A percentile compares a stretch with the other conserved stretches of the same genome.
These are phyloP conservation scores for Erpobdella octoculata DNA, from an alignment of 2,888 invertebrate genomes.

Conservation along the genomic window DNA sequence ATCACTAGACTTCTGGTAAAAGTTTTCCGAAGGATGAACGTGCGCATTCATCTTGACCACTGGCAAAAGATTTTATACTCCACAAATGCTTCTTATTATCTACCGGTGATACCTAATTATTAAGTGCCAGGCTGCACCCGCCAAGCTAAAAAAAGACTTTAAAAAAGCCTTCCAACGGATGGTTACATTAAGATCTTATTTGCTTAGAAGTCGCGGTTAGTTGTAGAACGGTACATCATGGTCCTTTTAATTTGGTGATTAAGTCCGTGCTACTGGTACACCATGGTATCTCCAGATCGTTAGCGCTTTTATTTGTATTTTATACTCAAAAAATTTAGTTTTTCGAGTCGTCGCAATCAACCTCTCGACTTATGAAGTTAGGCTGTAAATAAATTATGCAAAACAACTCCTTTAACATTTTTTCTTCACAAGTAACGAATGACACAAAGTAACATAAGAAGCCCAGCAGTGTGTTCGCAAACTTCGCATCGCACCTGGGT, in stretches of 20 bases:
- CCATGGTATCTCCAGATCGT: not conserved
- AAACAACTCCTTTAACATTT: no score
- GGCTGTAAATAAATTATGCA: no score
- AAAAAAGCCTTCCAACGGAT: no score
- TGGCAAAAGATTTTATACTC: constrained; percentile 10
- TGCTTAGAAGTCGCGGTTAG: not conserved
- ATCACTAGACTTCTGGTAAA: not conserved
- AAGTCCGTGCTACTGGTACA: not conserved
- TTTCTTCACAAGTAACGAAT: no score
- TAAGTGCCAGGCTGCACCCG: constrained; percentile 2
- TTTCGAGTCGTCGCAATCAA: no score
- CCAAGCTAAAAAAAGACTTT: constrained; percentile 2
- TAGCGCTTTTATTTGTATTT: no score
- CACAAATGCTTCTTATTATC: constrained; percentile 10
- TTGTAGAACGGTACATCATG: not conserved
- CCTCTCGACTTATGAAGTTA: no score
- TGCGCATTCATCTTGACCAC: constrained; percentile 11
- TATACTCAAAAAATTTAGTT: no score
- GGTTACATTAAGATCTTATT: constrained; percentile 1
- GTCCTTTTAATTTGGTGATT: not conserved
- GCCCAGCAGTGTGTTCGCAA: no score
- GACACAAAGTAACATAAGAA: no score
- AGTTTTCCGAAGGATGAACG: not conserved
- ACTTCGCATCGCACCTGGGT: no score
- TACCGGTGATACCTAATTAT: not conserved